Evolutionary conservation across 2,888 invertebrate species (phyloP), one percentile per base, ranked within the genome.

Genomic region (Noctua pronuba): DNA sequence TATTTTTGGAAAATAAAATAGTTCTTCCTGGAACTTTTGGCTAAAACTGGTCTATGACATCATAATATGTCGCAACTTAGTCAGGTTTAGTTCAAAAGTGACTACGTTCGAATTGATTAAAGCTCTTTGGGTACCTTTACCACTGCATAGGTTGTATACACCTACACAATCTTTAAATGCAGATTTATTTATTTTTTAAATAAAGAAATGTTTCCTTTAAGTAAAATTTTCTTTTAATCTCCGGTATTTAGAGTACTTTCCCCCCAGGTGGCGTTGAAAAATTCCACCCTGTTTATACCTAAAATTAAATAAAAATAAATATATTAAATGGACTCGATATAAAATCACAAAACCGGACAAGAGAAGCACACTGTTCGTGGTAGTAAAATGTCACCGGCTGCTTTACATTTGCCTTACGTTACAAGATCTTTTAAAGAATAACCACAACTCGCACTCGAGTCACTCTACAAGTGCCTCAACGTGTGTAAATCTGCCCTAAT

Each of bases 401-500:
- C 18, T 60, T 64, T 31, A 55, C 11, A 4, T 5, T 46, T 28
- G 38, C 18, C 10, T 46, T 28, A 38, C 18, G 21, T 55, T 13
- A 21, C 28, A 62, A 67, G 46, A 62, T 44, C n/a, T 60, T 38
- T 11, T 28, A 41, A 52, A 38, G 21, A 16, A 58, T 10, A 44
- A 21, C 7, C 24, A 52, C 13, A 46, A 28, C 44, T 62, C 5
- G 18, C 21, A 35, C 31, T 60, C 58, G 16, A 28, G 35, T 24
- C 55, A 58, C 28, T 55, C n/a, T 55, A 44, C 41, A 52, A 67
- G 21, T 58, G 3, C 13, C 46, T 21, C 55, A 38, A 41, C 21
- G 6, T 38, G 24, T 38, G 41, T 60, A 46, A 60, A 64, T 74
- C 24, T 44, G 13, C 16, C 18, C 28, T 83, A 62, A 76, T 73